Percentiles rank a stretch among this genome's conserved stretches.
Conservation (phyloP, 2,888 invertebrate genomes). For the Latrodectus elegans region DNA sequence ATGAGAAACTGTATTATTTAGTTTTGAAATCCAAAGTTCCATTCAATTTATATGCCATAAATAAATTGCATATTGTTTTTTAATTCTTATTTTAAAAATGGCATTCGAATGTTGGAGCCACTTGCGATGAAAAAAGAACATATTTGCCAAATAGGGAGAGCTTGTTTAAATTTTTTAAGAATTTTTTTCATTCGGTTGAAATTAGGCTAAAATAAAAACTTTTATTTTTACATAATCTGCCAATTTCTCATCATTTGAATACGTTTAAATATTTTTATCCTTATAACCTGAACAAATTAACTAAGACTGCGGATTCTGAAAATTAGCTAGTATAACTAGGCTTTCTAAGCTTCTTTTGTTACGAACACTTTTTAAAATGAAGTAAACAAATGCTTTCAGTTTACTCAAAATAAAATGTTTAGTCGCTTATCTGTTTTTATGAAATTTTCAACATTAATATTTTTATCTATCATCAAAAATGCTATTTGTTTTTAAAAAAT, state of each 20-base stretch:
- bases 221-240: not conserved
- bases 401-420: too few species aligned
- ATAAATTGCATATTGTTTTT: not conserved
- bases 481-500: too few species aligned
- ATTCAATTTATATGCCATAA: slow-evolving; percentile 6
- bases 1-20: not conserved
- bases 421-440: too few species aligned
- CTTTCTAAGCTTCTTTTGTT: not conserved
- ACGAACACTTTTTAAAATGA: not conserved
- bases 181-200: not conserved
- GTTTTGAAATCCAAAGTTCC: not conserved
- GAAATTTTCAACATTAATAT: too few species aligned
- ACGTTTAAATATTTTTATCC: not conserved
- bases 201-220: not conserved
- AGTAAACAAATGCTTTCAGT: not conserved
- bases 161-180: not conserved
- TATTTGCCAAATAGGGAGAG: not conserved
- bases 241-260: not conserved
- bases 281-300: not conserved
- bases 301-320: not conserved
- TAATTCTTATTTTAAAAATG: not conserved
- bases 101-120: not conserved
- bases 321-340: too few species aligned
- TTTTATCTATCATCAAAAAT: too few species aligned
- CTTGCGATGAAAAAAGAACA: not conserved